These are phyloP conservation scores for Sussaba pulchella DNA, from an alignment of 2,888 invertebrate species.

Conservation along the genomic window DNA sequence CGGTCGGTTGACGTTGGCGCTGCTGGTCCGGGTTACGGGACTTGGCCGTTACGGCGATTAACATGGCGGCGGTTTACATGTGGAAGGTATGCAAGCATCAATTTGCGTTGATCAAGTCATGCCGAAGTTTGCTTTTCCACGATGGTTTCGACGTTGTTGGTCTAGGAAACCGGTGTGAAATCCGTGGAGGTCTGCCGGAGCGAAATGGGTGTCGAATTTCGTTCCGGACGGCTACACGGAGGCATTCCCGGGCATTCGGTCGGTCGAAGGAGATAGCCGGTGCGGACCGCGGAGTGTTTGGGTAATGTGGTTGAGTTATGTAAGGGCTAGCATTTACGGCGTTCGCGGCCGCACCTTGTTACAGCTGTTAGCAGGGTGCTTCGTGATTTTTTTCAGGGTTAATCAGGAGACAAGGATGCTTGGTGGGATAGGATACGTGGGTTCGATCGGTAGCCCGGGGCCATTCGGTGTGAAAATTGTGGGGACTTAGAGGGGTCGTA, in stretches of 20 bases:
- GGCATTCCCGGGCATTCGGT: background rate
- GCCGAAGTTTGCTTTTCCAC: conserved; percentile 34
- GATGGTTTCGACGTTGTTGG: conserved; percentile 25
- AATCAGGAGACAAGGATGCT: too few relatives aligned
- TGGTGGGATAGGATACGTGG: too few relatives aligned
- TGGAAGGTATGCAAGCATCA: conserved; percentile 20
- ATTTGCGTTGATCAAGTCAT: conserved; percentile 54
- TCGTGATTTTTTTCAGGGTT: too few relatives aligned
- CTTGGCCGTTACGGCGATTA: conserved; percentile 35
- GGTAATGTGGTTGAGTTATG: conserved; percentile 52
- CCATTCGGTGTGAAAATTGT: too few relatives aligned
- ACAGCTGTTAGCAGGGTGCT: too few relatives aligned
- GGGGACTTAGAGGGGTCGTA: background rate
- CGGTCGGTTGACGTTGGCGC: conserved; percentile 37
- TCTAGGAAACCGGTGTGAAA: too few relatives aligned
- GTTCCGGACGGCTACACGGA: background rate
- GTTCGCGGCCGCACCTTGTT: conserved; percentile 51
- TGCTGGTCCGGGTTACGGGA: conserved; percentile 52
- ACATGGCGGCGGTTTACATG: conserved; percentile 8
- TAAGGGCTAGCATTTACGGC: conserved; percentile 58
- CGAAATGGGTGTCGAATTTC: background rate
- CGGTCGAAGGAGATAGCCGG: background rate
- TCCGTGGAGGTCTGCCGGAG: too few relatives aligned
- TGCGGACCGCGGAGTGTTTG: background rate
- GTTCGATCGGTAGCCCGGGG: too few relatives aligned